A percentile compares a stretch with the other conserved stretches of the same genome.
Evolutionary conservation across 2,797 vertebrate genomes (phyloP).

Genomic region (Triplophysa bombifrons): DNA sequence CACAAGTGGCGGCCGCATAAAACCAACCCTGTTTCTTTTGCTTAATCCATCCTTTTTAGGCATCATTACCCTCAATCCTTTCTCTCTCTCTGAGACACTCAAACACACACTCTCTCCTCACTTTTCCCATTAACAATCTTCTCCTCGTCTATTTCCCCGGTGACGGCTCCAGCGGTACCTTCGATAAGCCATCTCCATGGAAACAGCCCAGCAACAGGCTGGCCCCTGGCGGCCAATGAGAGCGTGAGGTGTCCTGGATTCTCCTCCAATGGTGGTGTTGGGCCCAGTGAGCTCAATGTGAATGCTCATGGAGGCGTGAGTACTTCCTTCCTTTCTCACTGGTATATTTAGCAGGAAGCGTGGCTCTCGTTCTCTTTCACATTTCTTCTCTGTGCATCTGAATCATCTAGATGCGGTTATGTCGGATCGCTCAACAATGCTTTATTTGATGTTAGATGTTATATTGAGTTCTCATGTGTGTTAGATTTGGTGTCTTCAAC

Average conservation of each 20-base stretch:
- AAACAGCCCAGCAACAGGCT: slow-evolving; percentile 80
- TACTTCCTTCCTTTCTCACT: slow-evolving; percentile 62
- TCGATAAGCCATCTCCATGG: slow-evolving; percentile 74
- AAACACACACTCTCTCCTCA: not conserved
- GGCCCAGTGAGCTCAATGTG: slow-evolving; percentile 31
- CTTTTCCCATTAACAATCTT: slow-evolving; percentile 38
- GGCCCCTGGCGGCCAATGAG: slow-evolving; percentile 64
- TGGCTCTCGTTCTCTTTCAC: not conserved
- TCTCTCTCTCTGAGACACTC: not conserved
- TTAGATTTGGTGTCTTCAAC: no score
- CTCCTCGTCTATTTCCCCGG: slow-evolving; percentile 34
- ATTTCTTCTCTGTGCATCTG: not conserved
- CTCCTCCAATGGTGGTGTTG: slow-evolving; percentile 64
- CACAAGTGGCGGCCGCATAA: not conserved
- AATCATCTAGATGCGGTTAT: not conserved
- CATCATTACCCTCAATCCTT: not conserved
- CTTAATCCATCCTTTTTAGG: not conserved
- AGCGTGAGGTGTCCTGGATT: slow-evolving; percentile 24
- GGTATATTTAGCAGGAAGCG: slow-evolving; percentile 18
- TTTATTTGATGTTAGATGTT: no score
- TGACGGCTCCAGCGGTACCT: slow-evolving; percentile 8
- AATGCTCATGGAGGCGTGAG: slow-evolving; percentile 58
- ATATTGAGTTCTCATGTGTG: no score
- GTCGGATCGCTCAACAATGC: not conserved
- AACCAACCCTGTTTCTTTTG: not conserved